Evolutionary conservation across 1,140 invertebrate species (phyloP), one percentile per base, ranked within the genome.

Genomic region (Amyelois transitella): DNA sequence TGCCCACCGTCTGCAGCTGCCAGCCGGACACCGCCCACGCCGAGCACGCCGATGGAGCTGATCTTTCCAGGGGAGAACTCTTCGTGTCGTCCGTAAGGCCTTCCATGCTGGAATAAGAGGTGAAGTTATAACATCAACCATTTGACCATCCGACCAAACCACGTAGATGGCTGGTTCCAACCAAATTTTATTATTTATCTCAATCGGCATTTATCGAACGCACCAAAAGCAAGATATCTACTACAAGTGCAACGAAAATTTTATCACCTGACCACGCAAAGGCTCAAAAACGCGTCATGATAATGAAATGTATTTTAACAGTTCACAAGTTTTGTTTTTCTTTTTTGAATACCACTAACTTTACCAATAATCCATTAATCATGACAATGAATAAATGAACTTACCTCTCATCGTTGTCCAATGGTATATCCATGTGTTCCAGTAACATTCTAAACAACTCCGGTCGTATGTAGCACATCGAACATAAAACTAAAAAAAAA

Each of bases 381-480:
- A n/a, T n/a, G n/a, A 24, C 17, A 38, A n/a, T n/a, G n/a, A 38
- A 38, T 44, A 48, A 20, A 28, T 8, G 28, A 43, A 60, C 38
- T 45, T 52, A 86, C 83, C 81, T 82, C 54, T 85, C 81, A 22
- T 84, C 77, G 14, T 77, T 64, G 52, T 80, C 73, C 43, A 92
- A 87, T 0, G 92, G 89, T 17, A 96, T 92, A 53, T 92, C 92
- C 74, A 96, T 92, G 72, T 92, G 92, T 68, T 93, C 91, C 18
- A 97, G 77, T 6, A 97, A 79, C 57, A 92, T 89, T 18, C 91
- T 92, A 64, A 96, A 97, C 18, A 95, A 86, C 44, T 93, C 91
- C 0, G 95, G 93, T 59, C 92, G 91, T 21, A 96, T 94, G 75
- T 93, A 94, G 76, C 96, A 97, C 60, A 96, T 90, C 0, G 95